A percentile compares a stretch with the other conserved stretches of the same genome.
These are phyloP conservation scores for Anabas testudineus DNA, from an alignment of 2,797 vertebrate species.

Conservation along the genomic window DNA sequence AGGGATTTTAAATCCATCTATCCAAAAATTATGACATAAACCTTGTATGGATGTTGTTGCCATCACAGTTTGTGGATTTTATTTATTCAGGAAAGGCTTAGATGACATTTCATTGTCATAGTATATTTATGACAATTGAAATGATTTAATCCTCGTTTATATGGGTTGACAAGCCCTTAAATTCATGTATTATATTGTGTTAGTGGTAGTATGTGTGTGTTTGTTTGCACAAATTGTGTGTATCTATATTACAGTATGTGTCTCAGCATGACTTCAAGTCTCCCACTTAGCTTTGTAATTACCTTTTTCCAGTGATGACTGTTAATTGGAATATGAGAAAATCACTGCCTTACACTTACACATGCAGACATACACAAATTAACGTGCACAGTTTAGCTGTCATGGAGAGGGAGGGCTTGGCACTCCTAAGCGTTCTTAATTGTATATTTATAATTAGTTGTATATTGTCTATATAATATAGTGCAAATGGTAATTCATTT, in stretches of 20 bases:
- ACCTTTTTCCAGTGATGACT: slow-evolving; percentile 69
- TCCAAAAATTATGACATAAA: too few species aligned
- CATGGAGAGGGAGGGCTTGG: slow-evolving; percentile 10
- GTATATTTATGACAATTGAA: background rate
- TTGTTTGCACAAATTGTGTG: slow-evolving; percentile 32
- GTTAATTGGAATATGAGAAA: slow-evolving; percentile 69
- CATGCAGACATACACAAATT: slow-evolving; percentile 29
- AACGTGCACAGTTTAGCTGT: slow-evolving; percentile 30
- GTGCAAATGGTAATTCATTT: slow-evolving; percentile 8
- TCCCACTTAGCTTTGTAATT: slow-evolving; percentile 74
- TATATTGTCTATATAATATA: too few species aligned
- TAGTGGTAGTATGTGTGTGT: slow-evolving; percentile 29
- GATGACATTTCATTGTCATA: slow-evolving; percentile 22
- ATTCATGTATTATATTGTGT: slow-evolving; percentile 39
- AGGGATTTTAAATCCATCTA: slow-evolving; percentile 1
- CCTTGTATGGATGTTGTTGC: too few species aligned
- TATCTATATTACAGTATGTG: slow-evolving; percentile 29
- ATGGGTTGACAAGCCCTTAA: slow-evolving; percentile 30
- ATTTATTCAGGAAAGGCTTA: slow-evolving; percentile 33
- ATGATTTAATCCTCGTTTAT: background rate
- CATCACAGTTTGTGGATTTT: too few species aligned
- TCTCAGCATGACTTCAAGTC: slow-evolving; percentile 69
- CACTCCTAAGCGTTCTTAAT: slow-evolving; percentile 51
- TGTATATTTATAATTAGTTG: slow-evolving; percentile 2
- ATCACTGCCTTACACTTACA: slow-evolving; percentile 28